These are phyloP conservation scores for Nemurella pictetii DNA, from an alignment of 2,888 invertebrate species.

Conservation along the genomic window DNA sequence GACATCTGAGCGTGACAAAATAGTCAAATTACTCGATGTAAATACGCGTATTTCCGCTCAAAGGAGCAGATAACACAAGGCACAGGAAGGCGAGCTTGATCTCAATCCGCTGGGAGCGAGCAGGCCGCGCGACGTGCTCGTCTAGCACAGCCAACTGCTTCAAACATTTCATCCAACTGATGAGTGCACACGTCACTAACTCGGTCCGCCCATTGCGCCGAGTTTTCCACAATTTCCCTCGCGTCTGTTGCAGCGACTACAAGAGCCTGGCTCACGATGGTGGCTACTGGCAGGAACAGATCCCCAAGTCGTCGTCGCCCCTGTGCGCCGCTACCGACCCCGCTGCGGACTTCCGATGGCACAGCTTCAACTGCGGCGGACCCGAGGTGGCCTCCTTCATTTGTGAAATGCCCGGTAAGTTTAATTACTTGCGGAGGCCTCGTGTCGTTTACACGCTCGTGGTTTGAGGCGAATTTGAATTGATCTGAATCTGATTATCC, in stretches of 20 bases:
- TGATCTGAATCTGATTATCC: neutral
- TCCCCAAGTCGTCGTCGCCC: constrained; percentile 64
- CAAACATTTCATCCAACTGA: no score
- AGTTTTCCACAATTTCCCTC: neutral
- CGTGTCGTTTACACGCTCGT: neutral
- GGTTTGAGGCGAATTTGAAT: neutral
- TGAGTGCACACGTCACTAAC: no score
- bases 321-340: constrained; percentile 78
- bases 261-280: constrained; percentile 60
- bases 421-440: neutral
- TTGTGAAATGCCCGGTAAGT: constrained; percentile 75
- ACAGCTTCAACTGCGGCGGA: constrained; percentile 72
- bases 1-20: no score
- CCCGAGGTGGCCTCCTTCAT: constrained; percentile 78
- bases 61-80: no score
- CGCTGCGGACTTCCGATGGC: constrained; percentile 76
- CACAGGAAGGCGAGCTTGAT: no score
- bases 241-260: constrained; percentile 57
- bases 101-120: no score
- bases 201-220: no score
- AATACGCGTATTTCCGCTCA: no score
- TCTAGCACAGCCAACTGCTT: no score
- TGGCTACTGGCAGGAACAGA: constrained; percentile 73
- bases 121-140: no score
- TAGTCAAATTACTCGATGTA: no score